Percentiles rank a stretch among this genome's conserved stretches.
phyloP scores from a whole-genome alignment of 2,797 vertebrate genomes.

The Erpetoichthys calabaricus region DNA sequence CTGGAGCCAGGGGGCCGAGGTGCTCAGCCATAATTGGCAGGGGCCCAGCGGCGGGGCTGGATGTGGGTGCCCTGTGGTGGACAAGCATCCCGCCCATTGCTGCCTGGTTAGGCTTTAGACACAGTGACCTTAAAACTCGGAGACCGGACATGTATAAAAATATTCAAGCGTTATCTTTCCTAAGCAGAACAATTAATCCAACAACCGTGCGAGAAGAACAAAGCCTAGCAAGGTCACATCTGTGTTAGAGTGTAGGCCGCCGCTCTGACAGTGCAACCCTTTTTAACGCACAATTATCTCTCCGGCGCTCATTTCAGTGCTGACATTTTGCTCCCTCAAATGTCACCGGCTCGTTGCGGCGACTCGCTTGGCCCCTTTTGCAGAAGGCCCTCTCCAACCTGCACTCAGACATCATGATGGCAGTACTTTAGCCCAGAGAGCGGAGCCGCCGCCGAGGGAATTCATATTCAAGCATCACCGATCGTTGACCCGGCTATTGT shows the following conservation, averaged over 20 bases:
- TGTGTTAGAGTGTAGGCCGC: constrained; percentile 42
- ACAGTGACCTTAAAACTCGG: too few species aligned
- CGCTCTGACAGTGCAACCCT: constrained; percentile 65
- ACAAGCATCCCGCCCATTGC: too few species aligned
- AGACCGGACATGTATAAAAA: too few species aligned
- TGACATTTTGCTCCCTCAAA: constrained; percentile 80
- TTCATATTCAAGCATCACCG: constrained; percentile 72
- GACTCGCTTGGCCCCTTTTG: constrained; percentile 36
- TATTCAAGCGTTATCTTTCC: too few species aligned
- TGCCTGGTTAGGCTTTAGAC: too few species aligned
- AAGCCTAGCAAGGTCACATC: constrained; percentile 33
- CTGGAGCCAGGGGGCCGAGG: too few species aligned
- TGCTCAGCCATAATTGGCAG: too few species aligned
- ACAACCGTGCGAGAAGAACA: constrained; percentile 43
- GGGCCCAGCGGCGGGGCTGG: too few species aligned
- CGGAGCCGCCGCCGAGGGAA: constrained; percentile 41
- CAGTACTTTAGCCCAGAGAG: constrained; percentile 43
- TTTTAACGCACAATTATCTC: constrained; percentile 79
- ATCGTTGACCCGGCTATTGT: constrained; percentile 91
- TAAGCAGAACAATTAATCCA: constrained; percentile 22
- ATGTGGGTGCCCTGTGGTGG: too few species aligned
- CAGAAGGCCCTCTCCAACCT: constrained; percentile 43
- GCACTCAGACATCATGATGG: constrained; percentile 60
- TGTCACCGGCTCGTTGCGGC: constrained; percentile 63
- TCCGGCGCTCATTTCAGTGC: constrained; percentile 62